Evolutionary conservation across 2,113 vertebrate species (phyloP).

Genomic region (Strix aluco): DNA sequence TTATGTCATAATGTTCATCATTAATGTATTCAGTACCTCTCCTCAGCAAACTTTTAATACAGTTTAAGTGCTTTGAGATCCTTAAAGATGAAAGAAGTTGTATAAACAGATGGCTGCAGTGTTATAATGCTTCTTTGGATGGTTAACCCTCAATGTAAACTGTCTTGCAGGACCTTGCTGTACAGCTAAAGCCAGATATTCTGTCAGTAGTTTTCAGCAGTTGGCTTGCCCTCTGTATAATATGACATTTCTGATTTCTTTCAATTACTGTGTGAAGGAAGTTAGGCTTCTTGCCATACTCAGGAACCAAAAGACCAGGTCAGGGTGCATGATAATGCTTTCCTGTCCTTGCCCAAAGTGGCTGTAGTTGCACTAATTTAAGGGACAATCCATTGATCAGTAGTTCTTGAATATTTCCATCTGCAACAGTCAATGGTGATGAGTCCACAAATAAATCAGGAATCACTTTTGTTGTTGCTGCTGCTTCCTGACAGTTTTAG

Average conservation of each 20-base stretch:
- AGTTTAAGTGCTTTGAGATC: background rate
- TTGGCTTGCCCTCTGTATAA: constrained; percentile 28
- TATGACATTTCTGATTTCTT: constrained; percentile 46
- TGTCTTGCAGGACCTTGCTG: background rate
- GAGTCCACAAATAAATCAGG: constrained; percentile 22
- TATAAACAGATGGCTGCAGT: constrained; percentile 15
- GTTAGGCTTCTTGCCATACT: constrained; percentile 24
- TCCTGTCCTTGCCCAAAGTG: constrained; percentile 49
- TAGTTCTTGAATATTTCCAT: constrained; percentile 43
- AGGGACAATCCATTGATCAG: constrained; percentile 7
- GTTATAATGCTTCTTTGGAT: background rate
- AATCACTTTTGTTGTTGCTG: background rate
- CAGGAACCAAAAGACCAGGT: constrained; percentile 29
- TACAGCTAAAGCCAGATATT: background rate
- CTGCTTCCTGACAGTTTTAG: background rate
- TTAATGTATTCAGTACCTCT: background rate
- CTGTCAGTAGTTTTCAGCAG: background rate
- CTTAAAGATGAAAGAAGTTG: background rate
- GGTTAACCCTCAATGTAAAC: background rate
- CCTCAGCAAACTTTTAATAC: background rate
- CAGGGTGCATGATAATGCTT: background rate
- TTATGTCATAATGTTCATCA: background rate
- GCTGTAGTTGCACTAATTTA: constrained; percentile 57
- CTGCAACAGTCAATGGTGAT: background rate
- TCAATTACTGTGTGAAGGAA: constrained; percentile 46